These are phyloP conservation scores for Cyprinella venusta DNA, from an alignment of 2,797 vertebrate genomes.

Conservation along the genomic window DNA sequence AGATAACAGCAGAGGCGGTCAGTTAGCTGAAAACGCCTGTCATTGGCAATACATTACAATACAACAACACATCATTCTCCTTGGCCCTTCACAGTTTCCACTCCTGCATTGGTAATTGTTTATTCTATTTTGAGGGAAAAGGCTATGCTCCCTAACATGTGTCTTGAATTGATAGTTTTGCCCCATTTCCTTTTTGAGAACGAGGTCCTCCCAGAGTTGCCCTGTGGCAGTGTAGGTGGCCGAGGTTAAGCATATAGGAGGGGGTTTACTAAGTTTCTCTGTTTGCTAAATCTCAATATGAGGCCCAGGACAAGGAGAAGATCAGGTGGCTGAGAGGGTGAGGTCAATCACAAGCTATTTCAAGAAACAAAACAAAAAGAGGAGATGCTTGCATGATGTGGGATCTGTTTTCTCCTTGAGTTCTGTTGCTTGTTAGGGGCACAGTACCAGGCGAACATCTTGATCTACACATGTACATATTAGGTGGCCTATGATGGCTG, in stretches of 20 bases:
- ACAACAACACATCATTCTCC: not conserved
- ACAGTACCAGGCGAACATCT: conserved; percentile 1
- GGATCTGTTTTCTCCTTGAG: conserved; percentile 7
- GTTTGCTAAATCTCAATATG: conserved; percentile 13
- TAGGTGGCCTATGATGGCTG: conserved; percentile 16
- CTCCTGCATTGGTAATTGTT: conserved; percentile 11
- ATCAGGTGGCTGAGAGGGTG: conserved; percentile 8
- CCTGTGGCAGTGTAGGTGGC: conserved; percentile 44
- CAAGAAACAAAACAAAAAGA: conserved; percentile 34
- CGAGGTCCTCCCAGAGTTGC: conserved; percentile 8
- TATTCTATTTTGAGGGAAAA: conserved; percentile 28
- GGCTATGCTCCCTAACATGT: conserved; percentile 32
- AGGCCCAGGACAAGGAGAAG: conserved; percentile 29
- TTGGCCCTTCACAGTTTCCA: conserved; percentile 26
- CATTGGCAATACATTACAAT: conserved; percentile 8
- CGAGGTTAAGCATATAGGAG: conserved; percentile 25
- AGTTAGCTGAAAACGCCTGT: not conserved
- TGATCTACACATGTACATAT: conserved; percentile 1
- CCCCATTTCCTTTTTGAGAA: conserved; percentile 36
- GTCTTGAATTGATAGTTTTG: conserved; percentile 44
- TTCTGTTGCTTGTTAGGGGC: conserved; percentile 33
- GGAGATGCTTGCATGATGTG: conserved; percentile 16
- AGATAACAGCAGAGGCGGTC: not conserved
- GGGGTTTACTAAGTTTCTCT: conserved; percentile 17
- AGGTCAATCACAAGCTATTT: conserved; percentile 39